Percentiles rank a stretch among this genome's conserved stretches.
These are phyloP conservation scores for Neodiprion pinetum DNA, from an alignment of 1,140 invertebrate genomes.

Conservation along the genomic window DNA sequence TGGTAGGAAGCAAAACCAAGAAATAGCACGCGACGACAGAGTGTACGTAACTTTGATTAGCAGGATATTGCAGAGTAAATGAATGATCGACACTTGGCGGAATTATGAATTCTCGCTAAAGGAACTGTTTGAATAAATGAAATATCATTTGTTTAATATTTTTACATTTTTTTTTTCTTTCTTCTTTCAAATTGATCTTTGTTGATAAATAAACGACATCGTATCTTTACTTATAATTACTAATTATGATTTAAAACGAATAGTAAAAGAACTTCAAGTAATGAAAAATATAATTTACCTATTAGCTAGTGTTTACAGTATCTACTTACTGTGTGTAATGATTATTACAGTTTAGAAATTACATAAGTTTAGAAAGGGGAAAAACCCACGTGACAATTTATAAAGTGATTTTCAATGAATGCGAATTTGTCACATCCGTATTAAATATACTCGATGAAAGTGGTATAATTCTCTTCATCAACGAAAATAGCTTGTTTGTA, in stretches of 20 bases:
- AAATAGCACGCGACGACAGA: too few relatives aligned
- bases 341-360: conserved; percentile 1
- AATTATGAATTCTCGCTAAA: background rate
- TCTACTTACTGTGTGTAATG: background rate
- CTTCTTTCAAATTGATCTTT: background rate
- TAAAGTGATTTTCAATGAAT: background rate
- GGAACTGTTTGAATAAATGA: background rate
- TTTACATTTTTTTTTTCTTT: background rate
- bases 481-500: background rate
- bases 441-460: conserved; percentile 5
- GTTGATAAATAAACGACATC: background rate
- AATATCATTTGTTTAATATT: background rate
- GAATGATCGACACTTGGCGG: too few relatives aligned
- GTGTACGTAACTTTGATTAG: too few relatives aligned
- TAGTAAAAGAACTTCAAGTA: background rate
- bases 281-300: conserved; percentile 15
- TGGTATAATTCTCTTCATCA: background rate
- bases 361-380: background rate
- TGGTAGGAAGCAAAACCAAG: too few relatives aligned
- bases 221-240: background rate
- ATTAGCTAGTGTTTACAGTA: background rate
- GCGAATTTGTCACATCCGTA: background rate
- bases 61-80: too few relatives aligned
- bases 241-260: background rate
- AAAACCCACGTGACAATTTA: background rate